A percentile compares a stretch with the other conserved stretches of the same genome.
Evolutionary conservation across 1,140 invertebrate species (phyloP).

Genomic region (Bradynema listronoti): DNA sequence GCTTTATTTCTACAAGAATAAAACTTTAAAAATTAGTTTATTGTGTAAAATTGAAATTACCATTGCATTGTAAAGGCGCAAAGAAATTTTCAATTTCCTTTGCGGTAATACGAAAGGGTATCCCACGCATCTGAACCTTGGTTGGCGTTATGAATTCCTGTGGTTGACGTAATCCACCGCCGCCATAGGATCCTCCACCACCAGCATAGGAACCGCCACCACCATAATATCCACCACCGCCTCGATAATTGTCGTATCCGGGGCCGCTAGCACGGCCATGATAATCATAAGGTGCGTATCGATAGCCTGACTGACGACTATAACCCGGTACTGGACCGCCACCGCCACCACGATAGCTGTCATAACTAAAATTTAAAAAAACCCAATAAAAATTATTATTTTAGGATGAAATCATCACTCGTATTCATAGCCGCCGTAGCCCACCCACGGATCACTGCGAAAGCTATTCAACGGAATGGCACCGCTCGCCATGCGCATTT

Average conservation of each 20-base stretch:
- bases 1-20: background rate
- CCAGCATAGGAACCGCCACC: slow-evolving; percentile 10
- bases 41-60: background rate
- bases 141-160: slow-evolving; percentile 10
- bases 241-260: slow-evolving; percentile 3
- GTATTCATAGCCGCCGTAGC: too few species aligned
- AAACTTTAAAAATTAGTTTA: background rate
- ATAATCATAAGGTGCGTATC: background rate
- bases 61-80: slow-evolving; percentile 13
- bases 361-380: background rate
- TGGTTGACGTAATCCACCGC: slow-evolving; percentile 1
- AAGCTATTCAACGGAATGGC: slow-evolving; percentile 16
- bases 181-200: slow-evolving; percentile 10
- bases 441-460: background rate
- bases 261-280: background rate
- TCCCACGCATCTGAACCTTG: slow-evolving; percentile 23
- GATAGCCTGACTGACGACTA: background rate
- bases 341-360: slow-evolving; percentile 6
- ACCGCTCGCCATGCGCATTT: slow-evolving; percentile 14
- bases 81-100: slow-evolving; percentile 27
- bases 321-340: background rate
- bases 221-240: background rate
- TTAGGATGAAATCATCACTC: too few species aligned
- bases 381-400: too few species aligned
- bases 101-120: slow-evolving; percentile 22